Evolutionary conservation across 2,113 vertebrate genomes (phyloP).

Genomic region (Podilymbus podiceps): DNA sequence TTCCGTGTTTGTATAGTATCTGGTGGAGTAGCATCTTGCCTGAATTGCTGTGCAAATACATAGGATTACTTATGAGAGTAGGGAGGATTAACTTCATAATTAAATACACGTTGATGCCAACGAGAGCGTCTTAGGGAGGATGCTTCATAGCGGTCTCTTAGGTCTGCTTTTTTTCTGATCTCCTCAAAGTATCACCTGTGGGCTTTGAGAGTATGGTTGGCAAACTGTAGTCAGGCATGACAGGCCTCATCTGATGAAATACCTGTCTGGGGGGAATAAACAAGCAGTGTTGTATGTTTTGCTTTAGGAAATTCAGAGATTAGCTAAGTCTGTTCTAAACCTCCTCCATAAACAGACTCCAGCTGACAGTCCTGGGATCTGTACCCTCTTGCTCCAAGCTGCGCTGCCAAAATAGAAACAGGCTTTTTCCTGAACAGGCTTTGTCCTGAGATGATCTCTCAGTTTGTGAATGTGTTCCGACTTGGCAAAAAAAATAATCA

Average conservation of each 20-base stretch:
- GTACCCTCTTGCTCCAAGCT: not conserved
- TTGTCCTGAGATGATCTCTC: constrained; percentile 11
- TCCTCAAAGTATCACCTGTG: not conserved
- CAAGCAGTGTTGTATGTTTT: not conserved
- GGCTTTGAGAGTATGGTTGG: not conserved
- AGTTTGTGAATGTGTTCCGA: not conserved
- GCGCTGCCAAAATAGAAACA: not conserved
- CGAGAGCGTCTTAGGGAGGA: not conserved
- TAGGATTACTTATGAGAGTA: not conserved
- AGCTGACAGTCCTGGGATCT: constrained; percentile 5
- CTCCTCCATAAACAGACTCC: not conserved
- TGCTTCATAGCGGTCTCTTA: accelerated
- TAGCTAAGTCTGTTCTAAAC: constrained; percentile 15
- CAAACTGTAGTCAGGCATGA: not conserved
- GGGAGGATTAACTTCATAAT: not conserved
- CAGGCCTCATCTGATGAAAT: not conserved
- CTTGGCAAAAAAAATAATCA: not conserved
- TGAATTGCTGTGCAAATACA: not conserved
- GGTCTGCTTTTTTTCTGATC: not conserved
- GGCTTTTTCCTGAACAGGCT: constrained; percentile 28
- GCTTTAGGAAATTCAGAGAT: constrained; percentile 8
- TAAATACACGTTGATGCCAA: not conserved
- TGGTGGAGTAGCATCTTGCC: not conserved
- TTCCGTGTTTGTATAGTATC: not conserved
- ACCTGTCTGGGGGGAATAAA: not conserved